Base-by-base conservation (phyloP, 2,797 vertebrate species). In the Arnoldichthys spilopterus region DNA sequence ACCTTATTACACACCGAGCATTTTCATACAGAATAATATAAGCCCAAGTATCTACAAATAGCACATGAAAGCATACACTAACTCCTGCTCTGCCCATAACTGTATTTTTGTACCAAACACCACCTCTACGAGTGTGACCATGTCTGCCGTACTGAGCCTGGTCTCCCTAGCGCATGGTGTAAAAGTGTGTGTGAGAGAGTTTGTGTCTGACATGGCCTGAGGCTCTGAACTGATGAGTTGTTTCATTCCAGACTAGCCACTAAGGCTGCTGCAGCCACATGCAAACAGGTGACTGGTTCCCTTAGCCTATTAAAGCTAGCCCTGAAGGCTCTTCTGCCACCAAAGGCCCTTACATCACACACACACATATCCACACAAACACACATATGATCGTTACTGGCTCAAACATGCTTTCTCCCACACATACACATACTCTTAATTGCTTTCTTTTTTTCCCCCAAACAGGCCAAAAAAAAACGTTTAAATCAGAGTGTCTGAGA, bases 161-260 rank as follows among this genome's bases (percentile, higher is more conserved):
- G 59, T 9, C n/a, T 61, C 59, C 28, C 28, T 32, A 74, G 58
- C 66, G 58, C 28, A 5, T 16, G 72, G 76, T 47, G 72, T 71
- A 28, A 70, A 78, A 28, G 61, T 78, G 76, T 53, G 30, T 61
- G 54, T 26, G 62, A 49, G 64, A 22, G 58, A 49, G 67, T 62
- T 4, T 67, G 51, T 68, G 63, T 58, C 18, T 59, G 51, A 47
- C 74, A 87, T 82, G 72, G 83, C 84, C 86, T 13, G 6, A 51
- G 85, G 86, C 84, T 83, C 70, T 83, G 85, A 90, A 87, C 82
- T 92, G 85, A 90, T 83, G 78, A 81, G 59, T 81, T 83, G 64
- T 81, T 88, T 87, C 79, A 81, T 84, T 82, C 82, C 84, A 80
- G 80, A 79, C 79, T 78, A 77, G 74, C 72, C 74, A 58, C 71